phyloP scores from a whole-genome alignment of 2,888 invertebrate species.

The Lasiommata megera region DNA sequence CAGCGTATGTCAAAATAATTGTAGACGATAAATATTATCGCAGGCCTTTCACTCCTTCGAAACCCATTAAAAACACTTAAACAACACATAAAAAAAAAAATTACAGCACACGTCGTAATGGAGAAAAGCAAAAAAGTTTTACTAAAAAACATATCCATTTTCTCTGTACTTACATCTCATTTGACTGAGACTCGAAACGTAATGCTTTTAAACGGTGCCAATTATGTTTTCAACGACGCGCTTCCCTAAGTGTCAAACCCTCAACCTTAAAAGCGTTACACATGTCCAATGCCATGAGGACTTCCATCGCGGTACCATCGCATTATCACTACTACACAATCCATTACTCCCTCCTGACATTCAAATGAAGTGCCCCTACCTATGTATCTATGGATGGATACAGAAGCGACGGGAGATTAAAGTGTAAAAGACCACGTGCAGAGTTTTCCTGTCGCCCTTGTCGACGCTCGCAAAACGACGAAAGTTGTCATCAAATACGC shows the following conservation, averaged over 20 bases:
- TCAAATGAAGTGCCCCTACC: slow-evolving; percentile 27
- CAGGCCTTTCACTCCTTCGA: neutral
- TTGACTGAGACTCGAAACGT: slow-evolving; percentile 16
- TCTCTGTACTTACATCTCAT: slow-evolving; percentile 10
- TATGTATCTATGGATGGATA: slow-evolving; percentile 18
- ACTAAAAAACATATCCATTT: neutral
- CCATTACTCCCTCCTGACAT: slow-evolving; percentile 32
- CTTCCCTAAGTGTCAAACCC: slow-evolving; percentile 35
- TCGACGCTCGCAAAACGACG: slow-evolving; percentile 51
- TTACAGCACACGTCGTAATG: neutral
- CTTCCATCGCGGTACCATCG: slow-evolving; percentile 25
- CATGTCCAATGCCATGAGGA: slow-evolving; percentile 42
- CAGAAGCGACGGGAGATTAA: slow-evolving; percentile 34
- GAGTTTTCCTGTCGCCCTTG: slow-evolving; percentile 42
- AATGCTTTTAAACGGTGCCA: slow-evolving; percentile 29
- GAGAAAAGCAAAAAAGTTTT: neutral
- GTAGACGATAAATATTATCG: slow-evolving; percentile 2
- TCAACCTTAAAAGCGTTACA: slow-evolving; percentile 38
- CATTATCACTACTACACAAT: slow-evolving; percentile 28
- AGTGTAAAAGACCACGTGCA: slow-evolving; percentile 39
- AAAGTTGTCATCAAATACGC: slow-evolving; percentile 80
- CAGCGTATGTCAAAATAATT: neutral
- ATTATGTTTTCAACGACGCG: slow-evolving; percentile 35
- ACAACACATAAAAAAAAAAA: neutral
- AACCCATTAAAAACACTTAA: slow-evolving; percentile 7